Evolutionary conservation across 2,113 vertebrate genomes (phyloP).

Genomic region (Prolemur simus): DNA sequence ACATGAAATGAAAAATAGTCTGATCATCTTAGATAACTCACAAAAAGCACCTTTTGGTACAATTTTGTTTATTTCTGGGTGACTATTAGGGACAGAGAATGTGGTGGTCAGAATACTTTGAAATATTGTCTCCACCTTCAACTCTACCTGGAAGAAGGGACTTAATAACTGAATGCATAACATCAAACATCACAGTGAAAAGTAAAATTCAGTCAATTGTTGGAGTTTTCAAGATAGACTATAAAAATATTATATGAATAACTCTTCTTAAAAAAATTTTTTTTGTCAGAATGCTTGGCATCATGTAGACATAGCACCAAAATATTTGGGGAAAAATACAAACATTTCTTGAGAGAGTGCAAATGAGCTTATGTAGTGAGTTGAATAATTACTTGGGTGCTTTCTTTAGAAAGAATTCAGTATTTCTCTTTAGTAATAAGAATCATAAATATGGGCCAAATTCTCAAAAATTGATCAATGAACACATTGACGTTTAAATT

Average conservation of each 20-base stretch:
- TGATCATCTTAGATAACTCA: background rate
- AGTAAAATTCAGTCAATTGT: background rate
- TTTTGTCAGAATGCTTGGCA: background rate
- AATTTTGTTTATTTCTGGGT: background rate
- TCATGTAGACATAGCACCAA: background rate
- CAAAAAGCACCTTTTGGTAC: background rate
- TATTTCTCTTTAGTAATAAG: background rate
- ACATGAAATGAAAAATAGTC: background rate
- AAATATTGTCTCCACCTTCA: background rate
- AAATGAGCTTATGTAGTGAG: background rate
- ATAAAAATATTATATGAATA: background rate
- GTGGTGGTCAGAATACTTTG: background rate
- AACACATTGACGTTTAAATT: background rate
- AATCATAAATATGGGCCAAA: background rate
- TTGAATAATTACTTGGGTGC: background rate
- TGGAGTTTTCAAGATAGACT: slow-evolving; percentile 8
- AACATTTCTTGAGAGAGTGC: background rate
- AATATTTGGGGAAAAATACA: slow-evolving; percentile 36
- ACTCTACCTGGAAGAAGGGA: background rate
- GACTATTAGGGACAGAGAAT: background rate
- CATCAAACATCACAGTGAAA: background rate
- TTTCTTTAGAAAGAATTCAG: slow-evolving; percentile 42
- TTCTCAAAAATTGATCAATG: background rate
- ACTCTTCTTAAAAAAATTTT: background rate
- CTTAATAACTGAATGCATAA: background rate